Base-by-base conservation (phyloP, 2,113 vertebrate genomes). In the Calypte anna region DNA sequence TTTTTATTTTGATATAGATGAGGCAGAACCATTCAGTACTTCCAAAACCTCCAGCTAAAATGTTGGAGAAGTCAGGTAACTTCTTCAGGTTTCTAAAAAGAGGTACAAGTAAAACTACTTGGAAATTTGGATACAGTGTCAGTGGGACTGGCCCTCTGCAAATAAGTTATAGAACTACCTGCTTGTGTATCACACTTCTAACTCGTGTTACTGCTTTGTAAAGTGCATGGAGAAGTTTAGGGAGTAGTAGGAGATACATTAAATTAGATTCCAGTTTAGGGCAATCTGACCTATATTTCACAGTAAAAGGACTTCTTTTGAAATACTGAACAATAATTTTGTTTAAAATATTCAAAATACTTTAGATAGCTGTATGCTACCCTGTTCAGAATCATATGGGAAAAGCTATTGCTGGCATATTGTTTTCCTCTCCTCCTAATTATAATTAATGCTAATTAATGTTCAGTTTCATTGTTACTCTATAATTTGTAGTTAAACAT, bases 381-480 rank as follows among this genome's bases (percentile, higher is more conserved):
- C 10, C 43, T 63, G 28, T 24, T 85, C 20, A 43, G 44, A 79
- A 77, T 63, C 54, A 40, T 12, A 44, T 25, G 66, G 54, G 82
- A 75, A 86, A 96, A 93, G 38, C 36, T 86, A 83, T 38, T 67
- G 36, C 68, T 76, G 38, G 51, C 14, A 73, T 7, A 55, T 18
- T 67, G 64, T 79, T 95, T 72, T 59, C 14, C 22, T 55, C 23
- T 62, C 43, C 28, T 78, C 28, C 48, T 81, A 79, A 83, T 94
- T 90, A 72, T 54, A 44, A 59, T 72, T 93, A 93, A 51, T 73
- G 67, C 20, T 95, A 95, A 96, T 96, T 92, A 78, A 63, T 77
- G 84, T 73, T 93, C 78, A 86, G 55, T 81, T 81, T 97, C 73
- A 55, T 70, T 69, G 58, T 89, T 88, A 75, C 64, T 94, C 83